Base-by-base conservation (phyloP, 1,140 invertebrate species). In the Drosophila ambigua region DNA sequence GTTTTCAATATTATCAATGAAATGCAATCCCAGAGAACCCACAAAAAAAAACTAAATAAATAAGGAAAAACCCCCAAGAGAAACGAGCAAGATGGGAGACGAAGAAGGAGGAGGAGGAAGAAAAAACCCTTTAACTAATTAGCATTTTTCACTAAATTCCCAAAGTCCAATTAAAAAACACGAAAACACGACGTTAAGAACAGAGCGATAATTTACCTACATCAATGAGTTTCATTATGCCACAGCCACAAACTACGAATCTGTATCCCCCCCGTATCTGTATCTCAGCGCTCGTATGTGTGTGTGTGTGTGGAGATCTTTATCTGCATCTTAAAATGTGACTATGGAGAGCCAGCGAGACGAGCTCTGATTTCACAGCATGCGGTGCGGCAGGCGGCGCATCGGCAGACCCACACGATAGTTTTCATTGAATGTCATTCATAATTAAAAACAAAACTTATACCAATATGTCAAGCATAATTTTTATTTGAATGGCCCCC, bases 81-180 rank as follows among this genome's bases (percentile, higher is more conserved):
- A 52, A 23, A 59, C 23, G 35, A 58, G 49, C 41, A 54, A 48
- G 49, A 48, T 57, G 61, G 31, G 31, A 44, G 24, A 45, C 16
- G 45, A 11, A 67, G 63, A 52, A 52, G 9, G 26, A 61, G 35
- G n/a, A n/a, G 26, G 5, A 45, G 35, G 28, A 23, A 49, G 72
- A 66, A 74, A 39, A 77, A 69, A 74, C 83, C 83, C 83, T 87
- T 87, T 81, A 87, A 88, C 83, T 88, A 88, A 88, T 88, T 88
- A 88, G 83, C 83, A 88, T 88, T 88, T 85, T 88, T 88, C 84
- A 88, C 84, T 88, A 88, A 88, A 88, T 88, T 88, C 83, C 79
- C 79, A 83, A 88, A 89, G 83, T 59, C 83, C 83, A 88, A 88
- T 88, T 88, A 88, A 88, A 88, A 88, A 89, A 88, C 83, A 88